Evolutionary conservation across 2,113 vertebrate genomes (phyloP).

Genomic region (Polypterus bichir): DNA sequence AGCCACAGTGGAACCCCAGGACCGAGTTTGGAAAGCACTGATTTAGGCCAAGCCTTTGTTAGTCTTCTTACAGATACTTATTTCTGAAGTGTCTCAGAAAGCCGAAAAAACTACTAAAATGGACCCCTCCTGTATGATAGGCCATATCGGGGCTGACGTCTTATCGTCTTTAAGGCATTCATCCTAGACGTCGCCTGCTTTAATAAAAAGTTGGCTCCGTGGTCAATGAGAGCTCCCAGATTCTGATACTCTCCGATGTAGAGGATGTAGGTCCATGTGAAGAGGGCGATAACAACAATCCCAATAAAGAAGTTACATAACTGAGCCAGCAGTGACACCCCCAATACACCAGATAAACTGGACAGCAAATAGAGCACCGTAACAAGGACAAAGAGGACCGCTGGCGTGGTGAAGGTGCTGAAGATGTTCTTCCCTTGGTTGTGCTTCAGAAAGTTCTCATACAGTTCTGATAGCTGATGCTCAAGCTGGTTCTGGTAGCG

Average conservation of each 20-base stretch:
- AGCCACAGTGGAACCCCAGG: no score
- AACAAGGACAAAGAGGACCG: conserved; percentile 66
- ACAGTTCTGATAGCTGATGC: conserved; percentile 51
- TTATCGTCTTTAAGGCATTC: background rate
- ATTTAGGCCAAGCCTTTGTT: no score
- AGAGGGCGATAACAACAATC: conserved; percentile 58
- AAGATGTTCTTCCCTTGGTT: conserved; percentile 81
- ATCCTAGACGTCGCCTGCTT: conserved; percentile 53
- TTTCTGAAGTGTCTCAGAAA: no score
- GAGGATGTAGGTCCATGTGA: conserved; percentile 73
- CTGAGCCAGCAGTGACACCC: conserved; percentile 54
- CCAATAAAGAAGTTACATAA: conserved; percentile 66
- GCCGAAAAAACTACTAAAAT: no score
- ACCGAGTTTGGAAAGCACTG: no score
- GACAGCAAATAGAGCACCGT: conserved; percentile 64
- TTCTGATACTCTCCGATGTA: conserved; percentile 70
- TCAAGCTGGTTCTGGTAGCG: conserved; percentile 63
- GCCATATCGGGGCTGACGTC: no score
- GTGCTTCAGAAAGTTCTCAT: conserved; percentile 56
- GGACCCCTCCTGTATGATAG: no score
- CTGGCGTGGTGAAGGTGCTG: conserved; percentile 73
- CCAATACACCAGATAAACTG: conserved; percentile 57
- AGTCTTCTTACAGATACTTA: no score
- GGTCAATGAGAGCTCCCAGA: conserved; percentile 68
- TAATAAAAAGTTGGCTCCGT: conserved; percentile 56